A percentile compares a stretch with the other conserved stretches of the same genome.
phyloP scores from a whole-genome alignment of 2,797 vertebrate genomes.

The Onychomys leucogaster region DNA sequence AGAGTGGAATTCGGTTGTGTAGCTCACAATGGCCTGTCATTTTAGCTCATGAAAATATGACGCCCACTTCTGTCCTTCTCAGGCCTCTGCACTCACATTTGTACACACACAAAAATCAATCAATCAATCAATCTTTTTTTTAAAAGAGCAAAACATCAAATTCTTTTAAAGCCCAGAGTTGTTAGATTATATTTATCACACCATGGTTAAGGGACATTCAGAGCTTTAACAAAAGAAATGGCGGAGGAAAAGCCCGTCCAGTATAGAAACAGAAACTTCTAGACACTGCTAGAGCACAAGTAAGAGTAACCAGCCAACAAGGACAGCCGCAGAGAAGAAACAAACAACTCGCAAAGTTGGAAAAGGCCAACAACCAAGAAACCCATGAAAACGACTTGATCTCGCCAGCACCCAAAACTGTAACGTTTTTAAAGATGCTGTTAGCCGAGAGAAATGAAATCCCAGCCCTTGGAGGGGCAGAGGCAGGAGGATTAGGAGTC shows the following conservation, averaged over 20 bases:
- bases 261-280: neutral
- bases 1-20: neutral
- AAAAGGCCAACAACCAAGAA: neutral
- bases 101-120: no score
- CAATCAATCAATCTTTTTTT: no score
- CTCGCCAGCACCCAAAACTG: neutral
- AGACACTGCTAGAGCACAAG: neutral
- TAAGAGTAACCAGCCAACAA: neutral
- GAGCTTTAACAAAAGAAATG: constrained; percentile 27
- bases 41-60: neutral
- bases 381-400: neutral
- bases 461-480: neutral
- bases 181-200: neutral
- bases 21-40: neutral
- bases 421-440: neutral
- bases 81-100: neutral
- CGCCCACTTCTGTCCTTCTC: neutral
- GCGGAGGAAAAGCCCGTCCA: neutral
- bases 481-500: neutral
- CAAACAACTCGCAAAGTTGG: neutral
- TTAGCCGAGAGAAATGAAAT: neutral
- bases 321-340: neutral
- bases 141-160: neutral
- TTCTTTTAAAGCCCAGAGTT: neutral
- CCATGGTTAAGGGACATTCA: neutral